A percentile compares a stretch with the other conserved stretches of the same genome.
Evolutionary conservation across 2,888 invertebrate species (phyloP).

Genomic region (Ennomos quercinarius): DNA sequence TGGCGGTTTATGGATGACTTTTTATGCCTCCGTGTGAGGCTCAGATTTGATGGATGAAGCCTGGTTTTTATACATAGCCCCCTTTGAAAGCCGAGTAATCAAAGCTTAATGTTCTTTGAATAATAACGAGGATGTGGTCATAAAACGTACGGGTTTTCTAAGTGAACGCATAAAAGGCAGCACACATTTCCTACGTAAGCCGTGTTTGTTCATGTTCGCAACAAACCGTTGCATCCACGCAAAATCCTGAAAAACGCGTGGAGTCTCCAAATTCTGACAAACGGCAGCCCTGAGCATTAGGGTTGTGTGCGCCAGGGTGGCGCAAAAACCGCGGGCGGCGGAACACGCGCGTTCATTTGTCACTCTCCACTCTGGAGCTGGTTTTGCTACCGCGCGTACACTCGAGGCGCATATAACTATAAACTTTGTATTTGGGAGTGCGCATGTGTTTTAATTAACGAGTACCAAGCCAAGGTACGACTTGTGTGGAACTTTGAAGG

Average conservation of each 20-base stretch:
- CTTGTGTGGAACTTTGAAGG: neutral
- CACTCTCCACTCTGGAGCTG: conserved; percentile 27
- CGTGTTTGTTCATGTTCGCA: neutral
- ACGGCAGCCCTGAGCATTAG: conserved; percentile 32
- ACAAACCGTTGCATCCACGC: neutral
- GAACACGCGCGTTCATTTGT: conserved; percentile 35
- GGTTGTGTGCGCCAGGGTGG: conserved; percentile 11
- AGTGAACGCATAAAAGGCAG: neutral
- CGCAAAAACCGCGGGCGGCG: conserved; percentile 31
- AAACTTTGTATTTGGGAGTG: conserved; percentile 15
- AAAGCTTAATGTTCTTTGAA: conserved; percentile 19
- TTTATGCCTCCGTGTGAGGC: conserved; percentile 19
- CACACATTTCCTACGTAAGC: neutral
- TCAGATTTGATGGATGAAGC: conserved; percentile 25
- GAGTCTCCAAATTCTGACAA: conserved; percentile 18
- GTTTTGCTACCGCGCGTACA: conserved; percentile 30
- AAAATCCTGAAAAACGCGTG: conserved; percentile 6
- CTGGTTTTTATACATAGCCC: conserved; percentile 18
- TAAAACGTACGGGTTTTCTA: neutral
- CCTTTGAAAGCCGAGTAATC: conserved; percentile 14
- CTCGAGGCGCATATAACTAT: conserved; percentile 25
- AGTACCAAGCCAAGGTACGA: neutral
- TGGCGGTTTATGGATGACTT: conserved; percentile 22
- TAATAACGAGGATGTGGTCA: conserved; percentile 3
- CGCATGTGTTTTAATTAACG: conserved; percentile 14